These are phyloP conservation scores for Ormia ochracea DNA, from an alignment of 2,888 invertebrate genomes.

Conservation along the genomic window DNA sequence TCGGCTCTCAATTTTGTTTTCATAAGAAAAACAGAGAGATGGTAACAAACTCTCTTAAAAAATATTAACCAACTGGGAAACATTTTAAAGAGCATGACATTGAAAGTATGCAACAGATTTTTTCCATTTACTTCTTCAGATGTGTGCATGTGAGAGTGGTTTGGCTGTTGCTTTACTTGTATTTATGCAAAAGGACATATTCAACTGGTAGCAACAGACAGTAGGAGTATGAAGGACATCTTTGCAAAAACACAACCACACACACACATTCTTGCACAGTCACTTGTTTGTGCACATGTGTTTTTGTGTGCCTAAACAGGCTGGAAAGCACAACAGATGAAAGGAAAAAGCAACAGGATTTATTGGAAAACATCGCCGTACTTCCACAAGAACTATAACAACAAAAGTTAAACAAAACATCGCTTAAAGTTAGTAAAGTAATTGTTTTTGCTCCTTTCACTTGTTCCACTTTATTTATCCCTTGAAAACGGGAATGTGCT, in stretches of 20 bases:
- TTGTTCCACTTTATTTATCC: background rate
- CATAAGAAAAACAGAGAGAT: background rate
- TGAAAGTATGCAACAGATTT: slow-evolving; percentile 62
- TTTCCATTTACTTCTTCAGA: background rate
- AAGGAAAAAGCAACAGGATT: slow-evolving; percentile 60
- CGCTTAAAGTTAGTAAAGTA: slow-evolving; percentile 19
- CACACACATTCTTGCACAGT: background rate
- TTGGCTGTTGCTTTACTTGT: background rate
- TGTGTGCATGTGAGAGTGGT: background rate
- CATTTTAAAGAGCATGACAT: slow-evolving; percentile 56
- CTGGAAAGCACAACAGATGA: slow-evolving; percentile 46
- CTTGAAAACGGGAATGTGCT: background rate
- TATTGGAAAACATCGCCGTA: slow-evolving; percentile 56
- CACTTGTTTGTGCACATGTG: background rate
- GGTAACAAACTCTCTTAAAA: background rate
- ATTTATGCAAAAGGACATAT: slow-evolving; percentile 29
- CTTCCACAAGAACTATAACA: slow-evolving; percentile 1
- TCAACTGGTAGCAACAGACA: slow-evolving; percentile 59
- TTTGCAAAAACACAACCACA: slow-evolving; percentile 1
- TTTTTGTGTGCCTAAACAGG: background rate
- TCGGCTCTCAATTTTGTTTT: background rate
- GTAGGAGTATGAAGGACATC: slow-evolving; percentile 55
- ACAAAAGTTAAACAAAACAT: background rate
- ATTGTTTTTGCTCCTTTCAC: background rate
- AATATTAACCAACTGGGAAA: background rate